Conservation (phyloP, 2,888 invertebrate species). For the Helleia helle region DNA sequence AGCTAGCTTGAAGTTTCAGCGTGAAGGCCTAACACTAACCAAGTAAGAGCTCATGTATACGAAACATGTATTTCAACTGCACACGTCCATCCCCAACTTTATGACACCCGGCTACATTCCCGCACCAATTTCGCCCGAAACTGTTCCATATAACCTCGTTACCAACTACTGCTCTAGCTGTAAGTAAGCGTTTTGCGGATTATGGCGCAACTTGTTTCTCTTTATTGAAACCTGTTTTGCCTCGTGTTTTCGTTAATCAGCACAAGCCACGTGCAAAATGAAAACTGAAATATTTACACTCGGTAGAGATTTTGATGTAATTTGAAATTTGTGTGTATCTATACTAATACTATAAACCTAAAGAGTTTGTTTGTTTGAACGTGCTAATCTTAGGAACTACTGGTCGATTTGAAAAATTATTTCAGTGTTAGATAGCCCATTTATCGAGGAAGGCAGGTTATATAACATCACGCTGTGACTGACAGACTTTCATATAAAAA, state of each 20-base stretch:
- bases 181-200: slow-evolving; percentile 55
- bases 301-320: too few relatives aligned
- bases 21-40: too few relatives aligned
- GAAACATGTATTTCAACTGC: slow-evolving; percentile 49
- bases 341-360: too few relatives aligned
- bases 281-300: background rate
- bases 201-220: slow-evolving; percentile 49
- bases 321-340: too few relatives aligned
- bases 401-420: too few relatives aligned
- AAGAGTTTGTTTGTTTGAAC: too few relatives aligned
- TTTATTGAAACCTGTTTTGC: slow-evolving; percentile 51
- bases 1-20: too few relatives aligned
- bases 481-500: too few relatives aligned
- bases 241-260: slow-evolving; percentile 13
- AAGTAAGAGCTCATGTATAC: slow-evolving; percentile 23
- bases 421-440: too few relatives aligned
- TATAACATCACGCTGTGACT: too few relatives aligned
- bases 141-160: slow-evolving; percentile 63
- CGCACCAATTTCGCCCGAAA: slow-evolving; percentile 56
- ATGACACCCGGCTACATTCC: slow-evolving; percentile 60
- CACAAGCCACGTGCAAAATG: slow-evolving; percentile 19
- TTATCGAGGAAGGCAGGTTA: too few relatives aligned
- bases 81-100: slow-evolving; percentile 51
- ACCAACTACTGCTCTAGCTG: slow-evolving; percentile 46
- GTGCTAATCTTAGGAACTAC: too few relatives aligned